phyloP scores from a whole-genome alignment of 2,888 invertebrate genomes.

The Synanthedon vespiformis region DNA sequence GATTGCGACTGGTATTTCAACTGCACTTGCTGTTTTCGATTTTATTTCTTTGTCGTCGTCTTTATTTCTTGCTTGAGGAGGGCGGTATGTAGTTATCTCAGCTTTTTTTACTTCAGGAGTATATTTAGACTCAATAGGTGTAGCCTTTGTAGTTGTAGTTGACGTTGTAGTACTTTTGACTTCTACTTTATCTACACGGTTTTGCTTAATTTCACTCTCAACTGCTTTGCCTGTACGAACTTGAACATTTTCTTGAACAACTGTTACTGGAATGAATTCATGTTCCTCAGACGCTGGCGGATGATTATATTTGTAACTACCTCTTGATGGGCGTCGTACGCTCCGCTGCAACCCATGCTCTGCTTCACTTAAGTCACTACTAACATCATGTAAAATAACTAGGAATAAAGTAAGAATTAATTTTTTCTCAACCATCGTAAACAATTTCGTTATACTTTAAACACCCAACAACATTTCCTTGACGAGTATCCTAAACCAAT shows the following conservation, averaged over 20 bases:
- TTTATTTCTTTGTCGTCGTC: not conserved
- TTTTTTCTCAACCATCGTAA: slow-evolving; percentile 15
- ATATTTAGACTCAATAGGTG: not conserved
- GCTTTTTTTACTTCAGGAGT: not conserved
- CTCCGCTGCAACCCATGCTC: slow-evolving; percentile 9
- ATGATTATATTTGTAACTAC: slow-evolving; percentile 20
- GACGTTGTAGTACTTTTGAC: slow-evolving; percentile 5
- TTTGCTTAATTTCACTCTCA: slow-evolving; percentile 13
- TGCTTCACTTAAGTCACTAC: slow-evolving; percentile 12
- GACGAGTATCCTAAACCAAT: slow-evolving; percentile 36
- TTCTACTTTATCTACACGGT: slow-evolving; percentile 13
- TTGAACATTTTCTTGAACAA: slow-evolving; percentile 7
- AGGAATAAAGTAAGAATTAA: slow-evolving; percentile 10
- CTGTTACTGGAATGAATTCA: slow-evolving; percentile 16
- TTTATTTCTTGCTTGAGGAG: not conserved
- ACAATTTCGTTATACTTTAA: slow-evolving; percentile 3
- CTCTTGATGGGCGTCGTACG: slow-evolving; percentile 7
- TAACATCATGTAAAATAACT: slow-evolving; percentile 12
- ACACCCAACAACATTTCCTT: slow-evolving; percentile 27
- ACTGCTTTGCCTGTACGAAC: slow-evolving; percentile 9
- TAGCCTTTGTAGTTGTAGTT: slow-evolving; percentile 1
- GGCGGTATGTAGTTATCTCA: not conserved
- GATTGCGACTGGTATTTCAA: slow-evolving; percentile 18
- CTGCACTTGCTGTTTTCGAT: slow-evolving; percentile 7
- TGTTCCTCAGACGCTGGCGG: slow-evolving; percentile 24